Percentiles rank a stretch among this genome's conserved stretches.
Conservation (phyloP, 2,888 invertebrate species). For the Homarus gammarus region DNA sequence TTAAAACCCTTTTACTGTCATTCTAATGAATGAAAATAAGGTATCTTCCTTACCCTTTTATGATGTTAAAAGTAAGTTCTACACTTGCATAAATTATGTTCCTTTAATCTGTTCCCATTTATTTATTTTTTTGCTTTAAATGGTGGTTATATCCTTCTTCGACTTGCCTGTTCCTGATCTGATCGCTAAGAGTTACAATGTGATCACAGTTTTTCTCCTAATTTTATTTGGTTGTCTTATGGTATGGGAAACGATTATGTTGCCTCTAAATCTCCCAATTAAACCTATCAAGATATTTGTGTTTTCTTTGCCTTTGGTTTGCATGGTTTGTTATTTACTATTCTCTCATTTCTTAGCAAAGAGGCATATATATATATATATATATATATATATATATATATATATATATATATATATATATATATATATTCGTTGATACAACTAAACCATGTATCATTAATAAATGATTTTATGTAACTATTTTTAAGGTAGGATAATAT, state of each 20-base stretch:
- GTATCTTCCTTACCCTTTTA: neutral
- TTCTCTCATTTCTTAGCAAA: neutral
- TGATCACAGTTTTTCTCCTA: neutral
- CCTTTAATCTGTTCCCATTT: neutral
- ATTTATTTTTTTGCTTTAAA: neutral
- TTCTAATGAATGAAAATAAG: neutral
- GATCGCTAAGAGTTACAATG: neutral
- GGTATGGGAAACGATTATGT: neutral
- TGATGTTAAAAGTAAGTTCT: neutral
- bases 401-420: neutral
- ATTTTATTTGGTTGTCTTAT: neutral
- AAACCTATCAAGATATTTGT: constrained; percentile 31
- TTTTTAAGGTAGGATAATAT: no score
- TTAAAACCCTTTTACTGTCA: neutral
- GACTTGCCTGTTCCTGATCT: neutral
- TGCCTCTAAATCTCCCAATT: constrained; percentile 27
- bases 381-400: constrained; percentile 15
- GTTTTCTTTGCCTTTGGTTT: constrained; percentile 36
- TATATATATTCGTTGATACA: neutral
- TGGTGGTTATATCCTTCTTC: neutral
- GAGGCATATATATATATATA: neutral
- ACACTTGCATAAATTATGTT: neutral
- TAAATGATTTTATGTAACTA: no score
- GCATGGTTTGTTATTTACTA: constrained; percentile 11
- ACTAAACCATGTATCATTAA: no score